Evolutionary conservation across 1,140 invertebrate species (phyloP), one percentile per base, ranked within the genome.

Genomic region (Diplogasteroides magnus): DNA sequence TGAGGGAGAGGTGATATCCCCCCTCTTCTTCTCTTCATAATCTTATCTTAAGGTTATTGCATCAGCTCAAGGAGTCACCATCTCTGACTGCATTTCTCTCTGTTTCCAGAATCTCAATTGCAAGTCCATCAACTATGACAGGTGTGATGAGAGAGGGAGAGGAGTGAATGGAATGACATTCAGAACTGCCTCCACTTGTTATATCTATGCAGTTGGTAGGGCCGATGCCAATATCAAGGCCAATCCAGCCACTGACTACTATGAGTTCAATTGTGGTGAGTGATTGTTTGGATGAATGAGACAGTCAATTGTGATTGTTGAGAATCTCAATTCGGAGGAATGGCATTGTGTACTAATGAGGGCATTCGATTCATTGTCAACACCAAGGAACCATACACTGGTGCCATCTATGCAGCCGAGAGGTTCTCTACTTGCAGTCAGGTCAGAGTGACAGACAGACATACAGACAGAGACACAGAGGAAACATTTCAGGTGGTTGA

Each of bases 51-150:
- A 78, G 59, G 74, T 82, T 19, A 78, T 82, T 48, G 80, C 82
- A 26, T 76, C 81, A 23, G 80, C 80, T 58, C 79, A 82, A 64
- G 80, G 82, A 15, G 80, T 82, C 26, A 82, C 80, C 27, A 75
- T 82, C 26, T 82, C 80, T 2, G 80, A 82, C 64, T 82, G 80
- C 65, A 83, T 82, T 60, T 82, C 80, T 1, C 69, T 82, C 31
- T 82, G 80, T 70, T 82, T 82, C 78, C 82, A 82, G 72, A 82
- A 82, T 64, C 72, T 82, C 26, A 83, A 82, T 67, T 82, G 80
- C 78, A 82, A 82, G 63, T 82, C 81, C 3, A 76, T 82, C 68
- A 82, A 82, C 68, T 82, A 83, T 66, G 80, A 82, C 67, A 74
- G 66, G 66, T 68, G 15, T 15, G 59, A 23, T 61, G n/a, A n/a